Percentiles rank a stretch among this genome's conserved stretches.
phyloP scores from a whole-genome alignment of 2,797 vertebrate species.

The Lepus oiostolus region DNA sequence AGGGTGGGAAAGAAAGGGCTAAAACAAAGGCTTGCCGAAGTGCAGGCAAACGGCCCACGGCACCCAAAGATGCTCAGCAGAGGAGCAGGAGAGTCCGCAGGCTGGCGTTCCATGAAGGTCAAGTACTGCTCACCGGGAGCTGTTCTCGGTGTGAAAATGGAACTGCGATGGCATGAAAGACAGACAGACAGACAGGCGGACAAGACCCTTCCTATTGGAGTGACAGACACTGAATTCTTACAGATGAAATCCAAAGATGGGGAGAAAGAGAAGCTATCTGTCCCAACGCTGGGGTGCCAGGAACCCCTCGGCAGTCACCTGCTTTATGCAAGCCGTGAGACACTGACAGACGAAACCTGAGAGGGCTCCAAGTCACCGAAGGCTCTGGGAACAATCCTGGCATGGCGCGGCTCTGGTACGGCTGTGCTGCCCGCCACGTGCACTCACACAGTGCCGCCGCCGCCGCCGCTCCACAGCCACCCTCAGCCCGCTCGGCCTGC shows the following conservation, averaged over 20 bases:
- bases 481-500: accelerated
- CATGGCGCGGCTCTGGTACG: accelerated
- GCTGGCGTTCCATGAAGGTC: not conserved
- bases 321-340: not conserved
- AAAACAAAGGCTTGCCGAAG: not conserved
- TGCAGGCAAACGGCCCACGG: accelerated
- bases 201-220: not conserved
- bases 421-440: not conserved
- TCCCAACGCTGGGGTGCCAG: not conserved
- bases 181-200: too few species aligned
- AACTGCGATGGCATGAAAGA: not conserved
- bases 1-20: not conserved
- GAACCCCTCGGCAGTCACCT: accelerated
- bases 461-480: not conserved
- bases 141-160: not conserved
- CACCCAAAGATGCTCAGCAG: not conserved
- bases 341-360: accelerated
- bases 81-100: not conserved
- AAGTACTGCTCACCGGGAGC: not conserved
- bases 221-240: not conserved
- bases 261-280: not conserved
- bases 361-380: not conserved
- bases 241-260: not conserved
- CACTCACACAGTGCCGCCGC: not conserved
- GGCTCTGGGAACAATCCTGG: not conserved